Conservation (phyloP, 2,797 vertebrate genomes). For the Sorex maritimensis region DNA sequence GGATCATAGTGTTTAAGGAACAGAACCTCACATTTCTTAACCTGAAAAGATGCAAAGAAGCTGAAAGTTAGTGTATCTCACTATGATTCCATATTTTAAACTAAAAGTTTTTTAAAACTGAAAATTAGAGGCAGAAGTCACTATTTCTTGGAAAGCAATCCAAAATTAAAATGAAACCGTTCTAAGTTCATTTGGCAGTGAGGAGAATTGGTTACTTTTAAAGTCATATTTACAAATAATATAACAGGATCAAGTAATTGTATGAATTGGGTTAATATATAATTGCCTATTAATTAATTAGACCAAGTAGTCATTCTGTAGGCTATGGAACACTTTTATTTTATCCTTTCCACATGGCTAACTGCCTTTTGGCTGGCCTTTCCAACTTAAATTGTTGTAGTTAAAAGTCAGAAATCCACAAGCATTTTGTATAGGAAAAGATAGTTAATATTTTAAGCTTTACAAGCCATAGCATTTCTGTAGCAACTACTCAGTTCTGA, state of each 20-base stretch:
- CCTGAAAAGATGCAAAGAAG: too few species aligned
- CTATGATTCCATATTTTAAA: too few species aligned
- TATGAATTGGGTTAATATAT: not conserved
- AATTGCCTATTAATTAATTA: not conserved
- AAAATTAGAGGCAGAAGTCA: not conserved
- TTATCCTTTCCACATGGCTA: not conserved
- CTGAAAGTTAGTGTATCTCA: too few species aligned
- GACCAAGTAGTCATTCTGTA: not conserved
- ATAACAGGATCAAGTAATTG: not conserved
- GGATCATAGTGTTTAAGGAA: too few species aligned
- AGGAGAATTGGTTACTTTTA: not conserved
- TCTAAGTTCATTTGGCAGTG: not conserved
- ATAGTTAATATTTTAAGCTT: slow-evolving; percentile 4
- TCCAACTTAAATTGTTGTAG: not conserved
- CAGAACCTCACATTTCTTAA: too few species aligned
- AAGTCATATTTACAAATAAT: not conserved
- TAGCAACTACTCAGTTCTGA: not conserved
- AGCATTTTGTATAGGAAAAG: not conserved
- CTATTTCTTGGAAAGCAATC: not conserved
- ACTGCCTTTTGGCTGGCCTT: not conserved
- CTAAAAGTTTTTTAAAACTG: too few species aligned
- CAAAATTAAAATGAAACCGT: slow-evolving; percentile 31
- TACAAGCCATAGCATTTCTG: not conserved
- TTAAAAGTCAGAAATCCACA: not conserved
- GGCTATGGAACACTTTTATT: not conserved